Base-by-base conservation (phyloP, 2,797 vertebrate species). In the Epinephelus awoara region DNA sequence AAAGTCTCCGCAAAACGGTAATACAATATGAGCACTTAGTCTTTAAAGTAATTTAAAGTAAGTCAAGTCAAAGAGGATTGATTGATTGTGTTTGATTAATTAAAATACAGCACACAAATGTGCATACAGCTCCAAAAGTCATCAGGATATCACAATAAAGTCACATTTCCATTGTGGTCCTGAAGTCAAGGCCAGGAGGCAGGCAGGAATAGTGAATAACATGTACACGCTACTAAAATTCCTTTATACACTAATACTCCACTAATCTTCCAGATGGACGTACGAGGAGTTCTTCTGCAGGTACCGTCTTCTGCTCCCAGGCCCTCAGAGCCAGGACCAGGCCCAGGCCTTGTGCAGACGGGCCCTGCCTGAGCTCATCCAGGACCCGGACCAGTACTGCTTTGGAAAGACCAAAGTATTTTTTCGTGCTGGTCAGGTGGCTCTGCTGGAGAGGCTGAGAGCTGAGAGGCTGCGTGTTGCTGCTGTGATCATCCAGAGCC, bases 341-440 rank as follows among this genome's bases (percentile, higher is more conserved):
- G 75, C 93, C 56, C 93, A 88, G 63, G 73, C 66, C 2, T 67
- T 38, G 0, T 96, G 95, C 75, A 89, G 72, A 59, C 72, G 14
- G 42, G 58, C 87, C 7, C 86, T 96, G 11, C 90, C 92, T 15
- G 64, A 76, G 61, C 94, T 96, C 75, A 95, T 96, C 67, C 85
- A 90, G 14, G 95, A 96, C 72, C 77, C 80, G 0, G 93, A 93
- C 70, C 91, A 94, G 85, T 95, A 93, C 89, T 85, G 90, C 86
- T 94, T 96, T n/a, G 96, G 96, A 40, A 95, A 90, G 86, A 95
- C 86, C 67, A 94, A 96, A 77, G 93, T 96, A 1, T 96, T 96
- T 65, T 94, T 96, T 75, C 84, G 90, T 13, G 92, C 95, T 0
- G 96, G 96, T 50, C 96, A 96, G 87, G 96, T 96, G 85, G 96